Conservation (phyloP, 1,140 invertebrate species). For the Zaprionus ornatus region DNA sequence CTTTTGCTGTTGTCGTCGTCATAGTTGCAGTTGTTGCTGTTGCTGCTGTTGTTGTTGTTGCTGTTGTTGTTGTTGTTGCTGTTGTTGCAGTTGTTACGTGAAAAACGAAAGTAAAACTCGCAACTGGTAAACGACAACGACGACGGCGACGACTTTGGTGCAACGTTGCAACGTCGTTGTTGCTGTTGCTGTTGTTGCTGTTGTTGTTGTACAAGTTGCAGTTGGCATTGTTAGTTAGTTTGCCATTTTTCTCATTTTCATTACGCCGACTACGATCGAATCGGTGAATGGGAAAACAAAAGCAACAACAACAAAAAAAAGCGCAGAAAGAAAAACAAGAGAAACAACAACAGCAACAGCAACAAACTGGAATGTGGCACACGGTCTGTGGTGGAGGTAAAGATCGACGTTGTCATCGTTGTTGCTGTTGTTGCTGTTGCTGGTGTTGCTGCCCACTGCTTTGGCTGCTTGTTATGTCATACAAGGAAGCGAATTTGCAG, state of each 20-base stretch:
- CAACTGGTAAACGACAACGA: constrained; percentile 43
- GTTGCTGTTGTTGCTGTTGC: constrained; percentile 26
- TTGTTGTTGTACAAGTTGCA: constrained; percentile 50
- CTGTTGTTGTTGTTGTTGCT: constrained; percentile 11
- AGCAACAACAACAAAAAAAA: constrained; percentile 13
- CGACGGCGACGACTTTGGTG: constrained; percentile 55
- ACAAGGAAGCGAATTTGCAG: constrained; percentile 74
- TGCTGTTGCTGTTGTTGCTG: constrained; percentile 15
- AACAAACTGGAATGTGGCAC: constrained; percentile 77
- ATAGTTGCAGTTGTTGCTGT: constrained; percentile 1
- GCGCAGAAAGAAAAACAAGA: constrained; percentile 13
- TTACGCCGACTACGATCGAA: constrained; percentile 72
- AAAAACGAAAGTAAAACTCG: constrained; percentile 80
- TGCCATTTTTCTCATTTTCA: constrained; percentile 66
- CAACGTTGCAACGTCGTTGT: constrained; percentile 53
- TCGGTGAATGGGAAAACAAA: constrained; percentile 79
- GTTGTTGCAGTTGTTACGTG: constrained; percentile 60
- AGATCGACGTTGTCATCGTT: constrained; percentile 65
- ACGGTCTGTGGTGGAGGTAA: constrained; percentile 68
- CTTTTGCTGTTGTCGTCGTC: constrained; percentile 54
- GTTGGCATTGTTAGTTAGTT: constrained; percentile 76
- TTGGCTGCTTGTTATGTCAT: constrained; percentile 68
- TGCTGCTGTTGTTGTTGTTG: constrained; percentile 33
- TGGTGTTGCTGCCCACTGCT: constrained; percentile 38
- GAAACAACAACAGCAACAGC: constrained; percentile 45